These are phyloP conservation scores for Ypsolopha scabrella DNA, from an alignment of 2,888 invertebrate genomes.

Conservation along the genomic window DNA sequence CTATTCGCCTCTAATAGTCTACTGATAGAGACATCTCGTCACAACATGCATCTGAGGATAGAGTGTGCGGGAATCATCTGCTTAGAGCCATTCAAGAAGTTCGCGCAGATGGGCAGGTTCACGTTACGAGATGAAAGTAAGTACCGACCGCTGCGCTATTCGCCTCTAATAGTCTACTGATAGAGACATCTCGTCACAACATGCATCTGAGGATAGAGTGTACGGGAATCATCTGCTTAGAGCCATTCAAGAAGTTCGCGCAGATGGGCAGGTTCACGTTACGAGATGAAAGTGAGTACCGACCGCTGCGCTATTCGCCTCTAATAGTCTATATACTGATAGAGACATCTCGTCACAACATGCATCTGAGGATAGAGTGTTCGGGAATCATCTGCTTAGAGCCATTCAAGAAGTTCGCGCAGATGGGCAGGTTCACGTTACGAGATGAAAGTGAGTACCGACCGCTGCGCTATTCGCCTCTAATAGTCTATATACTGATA, in stretches of 20 bases:
- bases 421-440: constrained; percentile 99
- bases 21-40: not conserved
- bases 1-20: too few species aligned
- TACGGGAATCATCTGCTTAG: constrained; percentile 97
- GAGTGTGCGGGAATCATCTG: constrained; percentile 98
- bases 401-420: constrained; percentile 97
- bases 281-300: constrained; percentile 94
- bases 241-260: constrained; percentile 97
- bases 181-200: too few species aligned
- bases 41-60: constrained; percentile 77
- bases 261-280: constrained; percentile 99
- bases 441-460: constrained; percentile 93
- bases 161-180: too few species aligned
- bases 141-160: too few species aligned
- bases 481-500: constrained; percentile 36
- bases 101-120: constrained; percentile 99
- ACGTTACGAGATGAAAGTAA: constrained; percentile 98
- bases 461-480: too few species aligned
- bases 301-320: too few species aligned
- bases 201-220: constrained; percentile 99
- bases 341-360: too few species aligned
- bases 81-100: constrained; percentile 97
- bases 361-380: constrained; percentile 99
- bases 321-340: too few species aligned
- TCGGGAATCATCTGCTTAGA: constrained; percentile 98